Conservation (phyloP, 2,797 vertebrate genomes). For the Paratrypauchen microcephalus region DNA sequence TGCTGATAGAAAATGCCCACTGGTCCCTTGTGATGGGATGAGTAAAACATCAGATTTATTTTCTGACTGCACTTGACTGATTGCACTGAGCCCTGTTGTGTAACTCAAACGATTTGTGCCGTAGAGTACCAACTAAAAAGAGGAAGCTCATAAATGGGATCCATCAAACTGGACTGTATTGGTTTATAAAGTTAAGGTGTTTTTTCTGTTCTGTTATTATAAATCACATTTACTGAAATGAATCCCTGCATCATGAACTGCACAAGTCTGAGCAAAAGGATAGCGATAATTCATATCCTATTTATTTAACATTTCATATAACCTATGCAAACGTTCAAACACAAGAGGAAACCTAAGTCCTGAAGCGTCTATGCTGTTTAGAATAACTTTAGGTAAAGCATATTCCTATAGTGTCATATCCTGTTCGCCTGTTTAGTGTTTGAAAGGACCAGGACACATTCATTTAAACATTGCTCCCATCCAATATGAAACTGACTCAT, state of each 20-base stretch:
- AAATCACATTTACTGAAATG: neutral
- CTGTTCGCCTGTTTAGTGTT: constrained; percentile 45
- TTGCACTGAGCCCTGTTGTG: constrained; percentile 37
- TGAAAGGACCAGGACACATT: constrained; percentile 54
- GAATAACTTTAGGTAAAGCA: neutral
- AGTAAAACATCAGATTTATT: constrained; percentile 42
- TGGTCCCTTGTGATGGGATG: constrained; percentile 17
- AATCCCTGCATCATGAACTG: constrained; percentile 27
- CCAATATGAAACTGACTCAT: constrained; percentile 45
- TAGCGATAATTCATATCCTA: neutral
- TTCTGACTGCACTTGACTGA: constrained; percentile 34
- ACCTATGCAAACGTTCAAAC: too few relatives aligned
- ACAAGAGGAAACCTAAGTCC: neutral
- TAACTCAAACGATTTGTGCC: constrained; percentile 32
- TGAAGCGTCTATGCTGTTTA: neutral
- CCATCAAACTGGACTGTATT: neutral
- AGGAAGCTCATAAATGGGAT: constrained; percentile 18
- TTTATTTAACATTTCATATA: too few relatives aligned
- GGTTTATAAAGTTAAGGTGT: constrained; percentile 1
- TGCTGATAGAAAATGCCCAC: constrained; percentile 19
- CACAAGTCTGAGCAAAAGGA: constrained; percentile 28
- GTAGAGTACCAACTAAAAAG: constrained; percentile 24
- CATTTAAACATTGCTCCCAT: constrained; percentile 62
- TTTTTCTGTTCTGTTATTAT: neutral
- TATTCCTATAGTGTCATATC: neutral